These are phyloP conservation scores for Drosophila multiciliata DNA, from an alignment of 2,888 invertebrate genomes.

Conservation along the genomic window DNA sequence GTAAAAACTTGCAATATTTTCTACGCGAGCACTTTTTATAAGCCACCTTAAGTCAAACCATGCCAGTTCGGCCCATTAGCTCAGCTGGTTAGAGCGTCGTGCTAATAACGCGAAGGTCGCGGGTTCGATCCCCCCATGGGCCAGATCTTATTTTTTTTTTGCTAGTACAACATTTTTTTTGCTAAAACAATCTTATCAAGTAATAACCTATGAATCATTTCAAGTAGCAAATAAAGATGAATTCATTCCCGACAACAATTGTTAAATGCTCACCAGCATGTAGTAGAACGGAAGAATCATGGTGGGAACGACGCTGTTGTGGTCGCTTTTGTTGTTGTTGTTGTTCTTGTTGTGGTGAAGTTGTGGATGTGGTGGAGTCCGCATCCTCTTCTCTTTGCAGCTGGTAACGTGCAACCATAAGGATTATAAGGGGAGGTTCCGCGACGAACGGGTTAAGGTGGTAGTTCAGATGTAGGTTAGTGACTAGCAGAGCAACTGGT, in stretches of 20 bases:
- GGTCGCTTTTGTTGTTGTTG: constrained; percentile 4
- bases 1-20: neutral
- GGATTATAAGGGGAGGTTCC: neutral
- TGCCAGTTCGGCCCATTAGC: constrained; percentile 65
- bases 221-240: neutral
- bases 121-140: constrained; percentile 79
- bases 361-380: constrained; percentile 17
- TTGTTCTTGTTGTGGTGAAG: neutral
- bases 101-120: constrained; percentile 77
- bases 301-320: constrained; percentile 46
- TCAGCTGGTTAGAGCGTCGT: constrained; percentile 80
- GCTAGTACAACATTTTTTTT: constrained; percentile 5
- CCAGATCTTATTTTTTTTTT: constrained; percentile 26
- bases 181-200: constrained; percentile 1
- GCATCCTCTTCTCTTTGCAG: constrained; percentile 49
- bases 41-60: accelerated
- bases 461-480: neutral
- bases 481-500: constrained; percentile 35
- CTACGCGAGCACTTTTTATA: neutral
- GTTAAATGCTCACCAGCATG: constrained; percentile 56
- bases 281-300: constrained; percentile 67
- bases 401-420: constrained; percentile 57
- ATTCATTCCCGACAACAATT: neutral
- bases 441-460: neutral
- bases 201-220: constrained; percentile 27